These are phyloP conservation scores for Lithobates pipiens DNA, from an alignment of 2,797 vertebrate species.

Conservation along the genomic window DNA sequence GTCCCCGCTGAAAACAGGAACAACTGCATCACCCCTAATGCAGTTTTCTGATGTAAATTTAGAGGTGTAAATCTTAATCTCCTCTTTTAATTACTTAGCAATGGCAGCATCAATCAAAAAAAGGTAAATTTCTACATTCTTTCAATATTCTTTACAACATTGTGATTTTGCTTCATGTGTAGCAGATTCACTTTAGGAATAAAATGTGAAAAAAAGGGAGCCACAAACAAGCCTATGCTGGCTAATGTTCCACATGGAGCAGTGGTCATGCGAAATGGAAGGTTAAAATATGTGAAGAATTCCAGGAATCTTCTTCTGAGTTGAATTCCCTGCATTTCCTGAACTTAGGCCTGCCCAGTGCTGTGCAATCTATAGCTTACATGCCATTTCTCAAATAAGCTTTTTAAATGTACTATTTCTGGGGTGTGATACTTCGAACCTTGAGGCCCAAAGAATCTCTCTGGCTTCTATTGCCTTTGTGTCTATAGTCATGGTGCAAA, in stretches of 20 bases:
- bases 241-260: neutral
- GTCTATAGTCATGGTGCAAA: too few species aligned
- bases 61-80: too few species aligned
- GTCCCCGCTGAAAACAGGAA: too few species aligned
- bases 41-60: too few species aligned
- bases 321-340: neutral
- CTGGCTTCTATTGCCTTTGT: too few species aligned
- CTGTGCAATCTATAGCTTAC: neutral
- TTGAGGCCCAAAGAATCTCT: too few species aligned
- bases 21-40: too few species aligned
- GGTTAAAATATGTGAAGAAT: neutral
- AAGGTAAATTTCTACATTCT: too few species aligned
- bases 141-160: neutral
- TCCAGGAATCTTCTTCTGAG: neutral
- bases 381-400: neutral
- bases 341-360: neutral
- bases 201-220: neutral
- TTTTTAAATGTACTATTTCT: neutral
- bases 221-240: neutral
- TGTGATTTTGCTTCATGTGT: neutral
- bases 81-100: too few species aligned
- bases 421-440: neutral
- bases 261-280: neutral
- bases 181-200: neutral
- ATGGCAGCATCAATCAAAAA: too few species aligned